Base-by-base conservation (phyloP, 2,797 vertebrate genomes). In the Ceryle rudis region DNA sequence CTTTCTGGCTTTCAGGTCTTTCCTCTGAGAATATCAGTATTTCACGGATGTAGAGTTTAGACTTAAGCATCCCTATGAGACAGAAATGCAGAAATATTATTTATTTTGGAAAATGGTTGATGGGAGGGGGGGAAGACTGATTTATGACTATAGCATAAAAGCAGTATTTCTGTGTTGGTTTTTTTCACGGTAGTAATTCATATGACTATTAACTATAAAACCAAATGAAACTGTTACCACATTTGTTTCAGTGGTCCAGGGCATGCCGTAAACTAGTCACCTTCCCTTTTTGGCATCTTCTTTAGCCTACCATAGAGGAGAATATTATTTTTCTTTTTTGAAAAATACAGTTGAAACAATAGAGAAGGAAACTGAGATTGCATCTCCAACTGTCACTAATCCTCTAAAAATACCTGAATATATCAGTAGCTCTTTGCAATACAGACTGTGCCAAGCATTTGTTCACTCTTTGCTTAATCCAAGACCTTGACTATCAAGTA, bases 1-100 rank as follows among this genome's bases (percentile, higher is more conserved):
- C 83, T 81, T 91, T 83, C 21, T 75, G 82, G 75, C 72, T 91
- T 86, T 86, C 60, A 60, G 39, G 78, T 75, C 39, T 61, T 91
- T 86, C 69, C 46, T 88, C 37, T 90, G 77, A 88, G 54, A 88
- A 58, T 91, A 83, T 79, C 21, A 66, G 2, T 88, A 69, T 83
- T 86, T 86, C 29, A 58, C 33, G 35, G 18, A 62, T 69, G 26
- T 3, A 47, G n/a, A 51, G 10, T 75, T 90, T 81, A 60, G 28
- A 66, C 62, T 81, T 72, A 75, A 66, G 66, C 21, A 81, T 74
- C 14, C 42, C 51, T 55, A 3, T 91, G 88, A 93, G 77, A 69
- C 37, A 44, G 39, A 91, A 89, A 69, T 84, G 31, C 25, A 81
- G 69, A 77, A 94, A 60, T 28, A 66, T 61, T 60, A 33, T 78